Percentiles rank a stretch among this genome's conserved stretches.
phyloP scores from a whole-genome alignment of 2,888 invertebrate species.

The Synergus laeviventris region DNA sequence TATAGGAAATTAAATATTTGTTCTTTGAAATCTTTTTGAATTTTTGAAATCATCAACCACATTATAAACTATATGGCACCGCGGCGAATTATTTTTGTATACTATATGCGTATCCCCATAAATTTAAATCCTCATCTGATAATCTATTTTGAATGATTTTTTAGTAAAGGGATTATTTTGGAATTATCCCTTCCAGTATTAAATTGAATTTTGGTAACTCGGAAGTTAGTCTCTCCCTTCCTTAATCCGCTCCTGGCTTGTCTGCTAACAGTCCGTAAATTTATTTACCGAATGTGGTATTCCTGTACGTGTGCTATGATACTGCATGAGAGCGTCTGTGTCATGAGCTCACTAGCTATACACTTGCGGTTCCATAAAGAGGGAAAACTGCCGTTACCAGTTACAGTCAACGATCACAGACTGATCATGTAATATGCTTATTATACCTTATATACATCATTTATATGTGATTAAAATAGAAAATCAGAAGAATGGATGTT shows the following conservation, averaged over 20 bases:
- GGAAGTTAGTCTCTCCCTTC: neutral
- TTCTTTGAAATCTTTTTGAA: neutral
- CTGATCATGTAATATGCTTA: slow-evolving; percentile 29
- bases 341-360: slow-evolving; percentile 21
- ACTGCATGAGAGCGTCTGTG: slow-evolving; percentile 27
- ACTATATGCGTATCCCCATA: neutral
- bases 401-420: slow-evolving; percentile 38
- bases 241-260: slow-evolving; percentile 29
- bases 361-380: slow-evolving; percentile 38
- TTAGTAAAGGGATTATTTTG: neutral
- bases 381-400: slow-evolving; percentile 38
- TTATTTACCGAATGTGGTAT: slow-evolving; percentile 23
- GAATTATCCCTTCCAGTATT: neutral
- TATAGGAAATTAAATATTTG: neutral
- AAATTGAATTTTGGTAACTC: neutral
- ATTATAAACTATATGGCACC: slow-evolving; percentile 10
- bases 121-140: neutral
- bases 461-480: slow-evolving; percentile 23
- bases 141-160: neutral
- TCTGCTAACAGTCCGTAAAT: slow-evolving; percentile 28
- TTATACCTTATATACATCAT: slow-evolving; percentile 26
- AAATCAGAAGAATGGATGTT: slow-evolving; percentile 19
- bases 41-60: neutral
- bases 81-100: slow-evolving; percentile 27
- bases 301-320: slow-evolving; percentile 2